Evolutionary conservation across 2,888 invertebrate genomes (phyloP), one percentile per base, ranked within the genome.

Genomic region (Brachylomia viminalis): DNA sequence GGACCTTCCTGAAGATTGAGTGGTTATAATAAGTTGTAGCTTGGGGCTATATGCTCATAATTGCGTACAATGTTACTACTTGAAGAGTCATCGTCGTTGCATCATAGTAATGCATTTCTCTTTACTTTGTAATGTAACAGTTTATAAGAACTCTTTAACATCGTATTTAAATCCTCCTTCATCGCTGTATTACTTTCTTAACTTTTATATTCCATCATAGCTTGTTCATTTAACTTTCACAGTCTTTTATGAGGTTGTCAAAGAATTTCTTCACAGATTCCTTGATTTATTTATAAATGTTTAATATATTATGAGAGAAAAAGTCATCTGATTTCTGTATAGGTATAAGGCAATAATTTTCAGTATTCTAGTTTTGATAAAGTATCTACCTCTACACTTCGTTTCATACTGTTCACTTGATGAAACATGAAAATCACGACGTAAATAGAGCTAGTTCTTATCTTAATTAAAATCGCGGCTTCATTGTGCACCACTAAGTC

Each of bases 31-130:
- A 61, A 79, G 52, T 20, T 42, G 72, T 76, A 42, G 76, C 85
- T 58, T 5, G 54, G 10, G 61, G 76, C 65, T 47, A 0, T 15
- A n/a, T 33, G 42, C 1, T 4, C 47, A 56, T 72, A 52, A 38
- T 66, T 49, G 47, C 47, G 54, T 33, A 52, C n/a, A 33, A 23
- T 59, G 58, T n/a, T n/a, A n/a, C 17, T 62, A 38, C n/a, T 70
- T 38, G 67, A 82, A 64, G 54, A 77, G 62, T 85, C 85, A 85
- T 62, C 83, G 59, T 15, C 38, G 38, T 83, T 85, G 65, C 72
- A 70, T 77, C 82, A 81, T 23, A n/a, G 45, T 59, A 38, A 62
- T 58, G 69, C 83, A 85, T 83, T 83, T 83, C 83, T 74, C 83
- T 72, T 77, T 59, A 61, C 20, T 54, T 54, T 56, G 64, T 81